Base-by-base conservation (phyloP, 1,140 invertebrate species). In the Oryctes rhinoceros region DNA sequence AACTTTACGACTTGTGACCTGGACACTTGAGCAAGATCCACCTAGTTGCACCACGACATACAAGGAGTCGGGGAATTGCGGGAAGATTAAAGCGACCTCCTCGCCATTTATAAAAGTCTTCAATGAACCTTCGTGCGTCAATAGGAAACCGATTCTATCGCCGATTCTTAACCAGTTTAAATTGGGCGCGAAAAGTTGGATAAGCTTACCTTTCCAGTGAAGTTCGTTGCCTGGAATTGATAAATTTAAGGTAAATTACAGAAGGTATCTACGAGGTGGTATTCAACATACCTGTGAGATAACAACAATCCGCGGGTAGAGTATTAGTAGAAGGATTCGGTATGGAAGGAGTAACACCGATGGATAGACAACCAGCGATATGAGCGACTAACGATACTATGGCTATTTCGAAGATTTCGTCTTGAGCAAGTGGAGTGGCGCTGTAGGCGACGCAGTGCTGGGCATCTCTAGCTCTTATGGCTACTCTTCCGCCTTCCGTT, bases 141-240 rank as follows among this genome's bases (percentile, higher is more conserved):
- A 90, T 83, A 94, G 92, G 13, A 94, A 83, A 0, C 93, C 92
- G 15, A 94, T 90, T 77, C 92, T 90, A 86, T 94, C 95, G 0
- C 94, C 94, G 1, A 92, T 90, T 35, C 94, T 89, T 6, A 98
- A 85, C 92, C 94, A 95, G 82, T 95, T 93, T 76, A 97, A 90
- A 78, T 92, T 95, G 0, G 94, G 94, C 81, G 94, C 91, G 83
- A 91, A 96, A 76, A 90, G 90, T 78, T 89, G 91, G 67, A 91
- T 87, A 77, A 90, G 86, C 75, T 90, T 87, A 81, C 91, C 90
- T 82, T 91, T 91, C 80, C 91, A 88, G 82, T 91, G 88, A 77
- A 95, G 88, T 88, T 94, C 91, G 87, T 93, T 92, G 44, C 93
- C 90, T 88, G 87, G 80, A 85, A 91, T 89, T 5, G 39, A 59